These are phyloP conservation scores for Rhagoletis pomonella DNA, from an alignment of 1,140 invertebrate species.

Conservation along the genomic window DNA sequence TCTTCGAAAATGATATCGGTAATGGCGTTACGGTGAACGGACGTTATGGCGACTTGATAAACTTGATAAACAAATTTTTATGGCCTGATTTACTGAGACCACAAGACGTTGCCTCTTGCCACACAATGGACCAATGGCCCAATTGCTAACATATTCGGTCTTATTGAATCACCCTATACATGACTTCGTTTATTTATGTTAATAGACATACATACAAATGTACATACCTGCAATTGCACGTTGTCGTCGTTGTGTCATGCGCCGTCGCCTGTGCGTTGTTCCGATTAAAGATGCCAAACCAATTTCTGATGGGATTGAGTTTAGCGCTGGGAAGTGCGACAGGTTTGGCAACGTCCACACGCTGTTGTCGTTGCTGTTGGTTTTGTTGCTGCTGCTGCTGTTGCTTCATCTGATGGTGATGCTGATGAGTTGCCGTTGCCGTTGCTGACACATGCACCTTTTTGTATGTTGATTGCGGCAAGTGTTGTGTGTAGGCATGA, in stretches of 20 bases:
- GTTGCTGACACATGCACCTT: constrained; percentile 60
- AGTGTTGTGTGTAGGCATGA: constrained; percentile 67
- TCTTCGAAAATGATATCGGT: too few species aligned
- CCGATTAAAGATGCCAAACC: constrained; percentile 71
- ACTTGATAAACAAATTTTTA: too few species aligned
- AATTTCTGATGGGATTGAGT: constrained; percentile 74
- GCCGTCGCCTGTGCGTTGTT: constrained; percentile 67
- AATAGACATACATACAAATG: background rate
- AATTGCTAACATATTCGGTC: too few species aligned
- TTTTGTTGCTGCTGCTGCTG: constrained; percentile 55
- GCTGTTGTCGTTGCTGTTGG: constrained; percentile 53
- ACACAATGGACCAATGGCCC: too few species aligned
- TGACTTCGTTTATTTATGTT: too few species aligned
- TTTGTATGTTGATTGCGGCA: constrained; percentile 59
- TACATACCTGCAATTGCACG: constrained; percentile 71
- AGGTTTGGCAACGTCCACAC: constrained; percentile 62
- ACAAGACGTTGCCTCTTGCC: too few species aligned
- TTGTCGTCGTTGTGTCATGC: constrained; percentile 65
- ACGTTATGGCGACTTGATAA: too few species aligned
- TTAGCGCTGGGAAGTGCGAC: constrained; percentile 61
- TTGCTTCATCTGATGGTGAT: background rate
- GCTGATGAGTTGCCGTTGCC: background rate
- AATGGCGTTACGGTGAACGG: too few species aligned
- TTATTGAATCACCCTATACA: too few species aligned
- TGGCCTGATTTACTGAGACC: too few species aligned